phyloP scores from a whole-genome alignment of 2,888 invertebrate species.

The Liopterus haemorrhoidalis region DNA sequence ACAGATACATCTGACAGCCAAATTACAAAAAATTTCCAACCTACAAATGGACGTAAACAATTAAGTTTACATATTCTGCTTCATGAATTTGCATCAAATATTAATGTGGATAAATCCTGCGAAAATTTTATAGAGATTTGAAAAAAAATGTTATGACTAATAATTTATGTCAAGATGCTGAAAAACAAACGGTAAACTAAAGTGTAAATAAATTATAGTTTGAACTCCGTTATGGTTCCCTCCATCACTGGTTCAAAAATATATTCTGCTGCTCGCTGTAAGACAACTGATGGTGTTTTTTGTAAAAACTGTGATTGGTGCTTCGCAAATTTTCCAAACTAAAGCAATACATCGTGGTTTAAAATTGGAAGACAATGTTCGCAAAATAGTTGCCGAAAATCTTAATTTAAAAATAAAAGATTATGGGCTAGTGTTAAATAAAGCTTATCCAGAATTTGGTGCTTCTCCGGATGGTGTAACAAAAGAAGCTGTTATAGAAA shows the following conservation, averaged over 20 bases:
- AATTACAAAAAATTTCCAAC: no score
- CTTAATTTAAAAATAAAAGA: slow-evolving; percentile 9
- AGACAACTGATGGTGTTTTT: slow-evolving; percentile 4
- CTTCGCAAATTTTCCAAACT: slow-evolving; percentile 7
- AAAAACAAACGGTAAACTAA: background rate
- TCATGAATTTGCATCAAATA: no score
- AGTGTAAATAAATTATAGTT: background rate
- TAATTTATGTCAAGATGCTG: background rate
- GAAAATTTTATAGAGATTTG: background rate
- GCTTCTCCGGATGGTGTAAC: slow-evolving; percentile 23
- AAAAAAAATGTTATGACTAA: background rate
- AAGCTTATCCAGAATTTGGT: slow-evolving; percentile 16
- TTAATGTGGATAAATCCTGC: no score
- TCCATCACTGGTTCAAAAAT: slow-evolving; percentile 23
- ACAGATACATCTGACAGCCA: no score
- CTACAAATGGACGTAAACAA: no score
- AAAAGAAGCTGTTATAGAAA: slow-evolving; percentile 18
- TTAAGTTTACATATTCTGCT: no score
- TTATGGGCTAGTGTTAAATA: slow-evolving; percentile 5
- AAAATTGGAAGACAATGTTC: slow-evolving; percentile 10
- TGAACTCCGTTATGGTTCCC: background rate
- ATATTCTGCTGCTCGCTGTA: slow-evolving; percentile 24
- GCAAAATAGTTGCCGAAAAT: slow-evolving; percentile 4
- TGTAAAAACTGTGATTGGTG: slow-evolving; percentile 11
- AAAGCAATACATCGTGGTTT: slow-evolving; percentile 13